These are phyloP conservation scores for Siniperca knerii DNA, from an alignment of 2,113 vertebrate species.

Conservation along the genomic window DNA sequence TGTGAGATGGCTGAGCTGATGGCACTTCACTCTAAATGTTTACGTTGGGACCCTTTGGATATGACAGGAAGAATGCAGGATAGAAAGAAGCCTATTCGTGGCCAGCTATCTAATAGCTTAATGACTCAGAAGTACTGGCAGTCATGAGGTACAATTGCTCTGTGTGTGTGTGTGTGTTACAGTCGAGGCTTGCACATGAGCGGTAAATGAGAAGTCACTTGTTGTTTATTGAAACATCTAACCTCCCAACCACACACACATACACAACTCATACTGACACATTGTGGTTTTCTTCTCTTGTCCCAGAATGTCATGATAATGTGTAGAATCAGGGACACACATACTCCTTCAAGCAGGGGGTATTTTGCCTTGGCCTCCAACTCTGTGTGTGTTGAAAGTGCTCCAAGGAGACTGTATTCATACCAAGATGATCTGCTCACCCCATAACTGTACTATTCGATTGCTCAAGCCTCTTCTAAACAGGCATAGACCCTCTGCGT, in stretches of 20 bases:
- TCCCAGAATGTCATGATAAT: slow-evolving; percentile 25
- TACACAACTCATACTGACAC: slow-evolving; percentile 42
- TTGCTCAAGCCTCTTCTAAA: slow-evolving; percentile 39
- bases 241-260: slow-evolving; percentile 35
- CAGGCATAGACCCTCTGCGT: slow-evolving; percentile 3
- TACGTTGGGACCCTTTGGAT: slow-evolving; percentile 71
- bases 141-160: slow-evolving; percentile 61
- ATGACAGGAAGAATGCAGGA: slow-evolving; percentile 72
- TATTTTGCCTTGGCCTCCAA: slow-evolving; percentile 28
- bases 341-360: slow-evolving; percentile 51
- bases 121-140: slow-evolving; percentile 76
- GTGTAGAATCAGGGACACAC: background rate
- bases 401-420: slow-evolving; percentile 52
- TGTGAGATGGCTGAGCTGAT: slow-evolving; percentile 58
- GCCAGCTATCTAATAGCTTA: slow-evolving; percentile 68
- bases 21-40: slow-evolving; percentile 80
- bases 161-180: slow-evolving; percentile 38
- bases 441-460: slow-evolving; percentile 10
- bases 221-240: slow-evolving; percentile 63
- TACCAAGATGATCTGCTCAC: slow-evolving; percentile 62
- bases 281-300: slow-evolving; percentile 27
- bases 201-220: slow-evolving; percentile 67
- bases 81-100: slow-evolving; percentile 50
- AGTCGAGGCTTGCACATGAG: slow-evolving; percentile 50
- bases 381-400: slow-evolving; percentile 48